A percentile compares a stretch with the other conserved stretches of the same genome.
Conservation (phyloP, 2,888 invertebrate genomes). For the Drosophila borealis region DNA sequence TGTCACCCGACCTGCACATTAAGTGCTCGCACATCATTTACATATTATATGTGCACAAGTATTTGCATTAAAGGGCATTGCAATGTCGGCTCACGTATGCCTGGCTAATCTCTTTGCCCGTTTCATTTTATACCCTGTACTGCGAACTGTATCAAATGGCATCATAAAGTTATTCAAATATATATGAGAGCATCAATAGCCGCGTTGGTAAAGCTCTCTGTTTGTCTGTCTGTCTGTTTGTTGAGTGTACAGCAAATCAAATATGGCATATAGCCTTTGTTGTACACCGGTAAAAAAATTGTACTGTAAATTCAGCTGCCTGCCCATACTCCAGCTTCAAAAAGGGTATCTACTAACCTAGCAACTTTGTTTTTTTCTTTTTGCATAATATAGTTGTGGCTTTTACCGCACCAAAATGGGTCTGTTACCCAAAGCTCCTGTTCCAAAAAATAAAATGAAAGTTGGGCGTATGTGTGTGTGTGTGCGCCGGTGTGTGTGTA, state of each 20-base stretch:
- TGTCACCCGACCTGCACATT: slow-evolving; percentile 20
- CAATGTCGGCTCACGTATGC: slow-evolving; percentile 11
- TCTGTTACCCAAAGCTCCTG: background rate
- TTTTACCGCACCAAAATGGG: slow-evolving; percentile 27
- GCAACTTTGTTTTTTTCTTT: slow-evolving; percentile 8
- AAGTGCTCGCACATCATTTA: slow-evolving; percentile 6
- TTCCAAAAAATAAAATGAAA: slow-evolving; percentile 57
- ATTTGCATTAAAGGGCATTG: slow-evolving; percentile 24
- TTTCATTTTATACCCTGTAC: slow-evolving; percentile 24
- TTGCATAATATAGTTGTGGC: slow-evolving; percentile 50
- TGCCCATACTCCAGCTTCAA: background rate
- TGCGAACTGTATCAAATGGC: slow-evolving; percentile 24
- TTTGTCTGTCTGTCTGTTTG: background rate
- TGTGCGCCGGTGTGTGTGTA: slow-evolving; percentile 18
- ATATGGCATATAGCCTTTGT: background rate
- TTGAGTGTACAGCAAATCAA: slow-evolving; percentile 1
- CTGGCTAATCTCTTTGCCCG: background rate
- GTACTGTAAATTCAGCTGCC: too few species aligned
- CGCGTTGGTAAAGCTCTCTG: slow-evolving; percentile 8
- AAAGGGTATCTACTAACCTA: slow-evolving; percentile 10
- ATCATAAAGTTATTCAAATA: slow-evolving; percentile 45
- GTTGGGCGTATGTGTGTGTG: slow-evolving; percentile 44
- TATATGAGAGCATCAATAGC: slow-evolving; percentile 35
- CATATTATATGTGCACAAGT: background rate
- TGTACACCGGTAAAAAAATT: background rate